Base-by-base conservation (phyloP, 92 coral and sea anemone genomes). In the Porites divaricata region DNA sequence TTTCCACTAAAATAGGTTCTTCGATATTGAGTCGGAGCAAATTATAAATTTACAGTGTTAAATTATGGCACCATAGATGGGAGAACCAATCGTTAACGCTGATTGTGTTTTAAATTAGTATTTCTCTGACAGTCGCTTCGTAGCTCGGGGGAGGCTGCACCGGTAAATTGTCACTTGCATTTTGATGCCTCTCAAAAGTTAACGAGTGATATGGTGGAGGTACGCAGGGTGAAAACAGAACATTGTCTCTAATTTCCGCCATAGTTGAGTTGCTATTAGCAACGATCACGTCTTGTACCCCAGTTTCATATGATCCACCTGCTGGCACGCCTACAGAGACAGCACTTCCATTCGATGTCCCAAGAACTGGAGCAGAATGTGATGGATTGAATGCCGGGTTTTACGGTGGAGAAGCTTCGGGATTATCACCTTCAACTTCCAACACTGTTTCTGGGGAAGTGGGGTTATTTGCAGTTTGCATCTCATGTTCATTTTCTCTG, bases 141-240 rank as follows among this genome's bases (percentile, higher is more conserved):
- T 90, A 90, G 16, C 85, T 61, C 5, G 93, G 90, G 2, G 90
- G 90, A 25, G 93, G 83, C 8, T 72, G 84, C 81, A 49, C 76
- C 15, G 85, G 69, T 8, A 13, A 35, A 1, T 24, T 58, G 1
- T 49, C 50, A n/a, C 21, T 24, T 50, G 1, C 23, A 21, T 79
- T 79, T 63, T 21, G 58, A 19, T 24, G 35, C 15, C 71, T 15
- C 57, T 63, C 45, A 16, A 81, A 70, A 35, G 11, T 58, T 58
- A 81, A 57, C n/a, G 90, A 72, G 25, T 78, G 65, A 52, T 90
- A 86, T 2, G 90, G 88, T 8, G 93, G 93, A 22, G 90, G 93
- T 15, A 77, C 90, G 16, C 72, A 90, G 2, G 76, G 24, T 14
- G 67, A 49, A 9, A 81, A 28, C 13, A 74, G 74, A 78, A 23